Evolutionary conservation across 2,113 vertebrate species (phyloP).

Genomic region (Psilopsiagon aurifrons): DNA sequence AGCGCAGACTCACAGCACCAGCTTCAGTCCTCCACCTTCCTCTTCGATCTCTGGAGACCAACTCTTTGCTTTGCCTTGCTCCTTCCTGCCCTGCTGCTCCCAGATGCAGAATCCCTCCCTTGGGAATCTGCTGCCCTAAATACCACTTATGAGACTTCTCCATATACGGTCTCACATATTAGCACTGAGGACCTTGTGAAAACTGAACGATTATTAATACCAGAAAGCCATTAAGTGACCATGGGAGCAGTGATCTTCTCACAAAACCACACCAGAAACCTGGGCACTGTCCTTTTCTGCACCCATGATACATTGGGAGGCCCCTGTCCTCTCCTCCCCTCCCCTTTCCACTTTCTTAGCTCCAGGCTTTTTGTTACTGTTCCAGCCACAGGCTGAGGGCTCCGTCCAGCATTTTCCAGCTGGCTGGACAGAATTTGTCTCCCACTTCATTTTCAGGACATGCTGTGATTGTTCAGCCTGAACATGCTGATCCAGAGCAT

Average conservation of each 20-base stretch:
- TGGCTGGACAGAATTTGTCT: not conserved
- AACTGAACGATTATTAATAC: not conserved
- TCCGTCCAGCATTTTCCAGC: not conserved
- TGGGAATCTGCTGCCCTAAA: not conserved
- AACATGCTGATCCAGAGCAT: not conserved
- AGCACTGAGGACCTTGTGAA: not conserved
- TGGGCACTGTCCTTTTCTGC: not conserved
- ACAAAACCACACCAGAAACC: not conserved
- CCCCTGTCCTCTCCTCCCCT: not conserved
- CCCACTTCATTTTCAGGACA: not conserved
- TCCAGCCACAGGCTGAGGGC: rapidly evolving
- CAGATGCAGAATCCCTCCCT: not conserved
- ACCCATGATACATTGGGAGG: rapidly evolving
- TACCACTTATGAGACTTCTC: not conserved
- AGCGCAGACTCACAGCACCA: not conserved
- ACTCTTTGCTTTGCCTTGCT: not conserved
- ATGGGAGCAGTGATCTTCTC: not conserved
- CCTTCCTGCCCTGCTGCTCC: not conserved
- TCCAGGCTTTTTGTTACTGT: not conserved
- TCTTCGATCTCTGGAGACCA: not conserved
- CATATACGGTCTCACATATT: rapidly evolving
- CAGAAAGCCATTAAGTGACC: not conserved
- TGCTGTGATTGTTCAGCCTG: not conserved
- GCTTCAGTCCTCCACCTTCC: not conserved
- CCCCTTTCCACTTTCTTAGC: not conserved